A percentile compares a stretch with the other conserved stretches of the same genome.
Conservation (phyloP, 2,113 vertebrate genomes). For the Archocentrus centrarchus region DNA sequence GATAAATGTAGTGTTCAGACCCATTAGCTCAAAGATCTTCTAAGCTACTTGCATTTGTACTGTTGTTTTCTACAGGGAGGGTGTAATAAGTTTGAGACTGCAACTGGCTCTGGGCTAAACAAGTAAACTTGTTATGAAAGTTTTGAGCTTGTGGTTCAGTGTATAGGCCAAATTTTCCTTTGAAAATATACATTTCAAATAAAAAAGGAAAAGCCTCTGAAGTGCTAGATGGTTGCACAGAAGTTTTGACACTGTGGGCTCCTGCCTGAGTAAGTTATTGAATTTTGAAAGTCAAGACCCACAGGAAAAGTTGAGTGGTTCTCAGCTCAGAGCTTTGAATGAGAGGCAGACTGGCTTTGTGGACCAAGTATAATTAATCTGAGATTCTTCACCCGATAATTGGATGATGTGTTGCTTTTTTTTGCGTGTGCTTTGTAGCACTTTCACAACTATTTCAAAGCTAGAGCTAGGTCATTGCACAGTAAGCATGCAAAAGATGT, state of each 20-base stretch:
- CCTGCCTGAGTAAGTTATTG: constrained; percentile 22
- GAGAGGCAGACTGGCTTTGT: neutral
- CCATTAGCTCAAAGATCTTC: neutral
- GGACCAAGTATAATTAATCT: constrained; percentile 10
- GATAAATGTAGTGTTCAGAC: neutral
- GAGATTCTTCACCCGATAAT: neutral
- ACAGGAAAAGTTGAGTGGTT: constrained; percentile 38
- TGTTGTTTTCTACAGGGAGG: neutral
- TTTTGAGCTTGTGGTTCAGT: constrained; percentile 7
- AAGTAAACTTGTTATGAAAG: neutral
- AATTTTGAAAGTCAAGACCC: constrained; percentile 34
- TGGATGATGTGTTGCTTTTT: neutral
- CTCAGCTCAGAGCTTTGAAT: neutral
- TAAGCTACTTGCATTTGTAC: neutral
- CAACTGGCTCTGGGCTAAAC: neutral
- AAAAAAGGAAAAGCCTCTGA: constrained; percentile 9
- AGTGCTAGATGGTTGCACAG: neutral
- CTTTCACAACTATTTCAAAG: neutral
- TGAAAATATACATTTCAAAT: constrained; percentile 17
- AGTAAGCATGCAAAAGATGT: neutral
- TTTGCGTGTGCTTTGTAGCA: neutral
- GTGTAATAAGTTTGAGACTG: neutral
- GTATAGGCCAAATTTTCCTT: neutral
- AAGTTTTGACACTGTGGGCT: constrained; percentile 37
- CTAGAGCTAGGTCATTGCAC: neutral